These are phyloP conservation scores for Carlito syrichta DNA, from an alignment of 2,113 vertebrate genomes.

Conservation along the genomic window DNA sequence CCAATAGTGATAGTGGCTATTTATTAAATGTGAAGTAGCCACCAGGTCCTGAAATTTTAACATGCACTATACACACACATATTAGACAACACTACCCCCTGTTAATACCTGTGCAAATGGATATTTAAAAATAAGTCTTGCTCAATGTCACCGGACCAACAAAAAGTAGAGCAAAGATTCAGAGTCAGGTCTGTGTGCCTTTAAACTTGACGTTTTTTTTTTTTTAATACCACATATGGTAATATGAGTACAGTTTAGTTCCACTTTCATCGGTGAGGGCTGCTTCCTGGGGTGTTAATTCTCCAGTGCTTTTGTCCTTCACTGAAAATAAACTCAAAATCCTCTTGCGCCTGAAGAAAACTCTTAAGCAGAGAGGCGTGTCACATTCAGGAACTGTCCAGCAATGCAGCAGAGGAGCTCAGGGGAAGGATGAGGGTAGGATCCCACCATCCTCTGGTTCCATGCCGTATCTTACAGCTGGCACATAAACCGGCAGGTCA, in stretches of 20 bases:
- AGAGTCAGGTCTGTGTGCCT: neutral
- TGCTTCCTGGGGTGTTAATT: neutral
- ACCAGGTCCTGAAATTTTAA: neutral
- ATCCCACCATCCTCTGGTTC: neutral
- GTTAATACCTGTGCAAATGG: neutral
- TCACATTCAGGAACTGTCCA: neutral
- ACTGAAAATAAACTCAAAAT: neutral
- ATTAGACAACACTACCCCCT: no score
- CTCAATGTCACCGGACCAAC: neutral
- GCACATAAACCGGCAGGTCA: neutral
- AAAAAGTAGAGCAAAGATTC: neutral
- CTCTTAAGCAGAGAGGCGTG: neutral
- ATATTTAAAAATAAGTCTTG: neutral
- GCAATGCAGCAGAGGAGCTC: neutral
- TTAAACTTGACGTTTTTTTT: neutral
- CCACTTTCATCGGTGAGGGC: neutral
- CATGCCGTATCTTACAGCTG: neutral
- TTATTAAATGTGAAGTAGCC: neutral
- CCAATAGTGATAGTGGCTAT: neutral
- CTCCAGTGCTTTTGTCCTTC: neutral
- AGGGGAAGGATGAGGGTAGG: neutral
- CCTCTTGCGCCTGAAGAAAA: neutral
- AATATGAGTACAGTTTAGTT: neutral
- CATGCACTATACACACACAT: neutral
- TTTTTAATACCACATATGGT: neutral